A percentile compares a stretch with the other conserved stretches of the same genome.
phyloP scores from a whole-genome alignment of 1,140 invertebrate genomes.

The Musca vetustissima region DNA sequence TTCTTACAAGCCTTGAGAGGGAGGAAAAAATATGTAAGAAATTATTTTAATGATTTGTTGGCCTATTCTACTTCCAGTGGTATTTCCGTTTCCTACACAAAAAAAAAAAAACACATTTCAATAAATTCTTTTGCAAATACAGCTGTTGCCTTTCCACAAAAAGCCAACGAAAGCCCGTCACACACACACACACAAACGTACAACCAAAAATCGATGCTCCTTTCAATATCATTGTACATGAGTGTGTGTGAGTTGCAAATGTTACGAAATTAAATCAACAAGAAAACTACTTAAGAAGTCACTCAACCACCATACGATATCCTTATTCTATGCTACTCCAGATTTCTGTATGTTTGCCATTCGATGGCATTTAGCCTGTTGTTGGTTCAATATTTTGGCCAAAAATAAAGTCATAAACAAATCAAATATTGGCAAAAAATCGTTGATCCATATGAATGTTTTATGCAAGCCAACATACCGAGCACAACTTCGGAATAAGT shows the following conservation, averaged over 20 bases:
- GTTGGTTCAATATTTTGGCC: too few species aligned
- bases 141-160: not conserved
- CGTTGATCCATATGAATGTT: too few species aligned
- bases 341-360: too few species aligned
- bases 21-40: too few species aligned
- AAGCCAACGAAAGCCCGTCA: not conserved
- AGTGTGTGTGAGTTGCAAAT: not conserved
- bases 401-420: too few species aligned
- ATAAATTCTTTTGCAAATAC: not conserved
- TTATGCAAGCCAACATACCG: too few species aligned
- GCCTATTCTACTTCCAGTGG: not conserved
- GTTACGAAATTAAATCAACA: slow-evolving; percentile 16
- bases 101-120: too few species aligned
- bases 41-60: slow-evolving; percentile 4
- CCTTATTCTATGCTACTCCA: not conserved
- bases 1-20: too few species aligned
- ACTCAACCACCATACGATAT: slow-evolving; percentile 10
- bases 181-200: too few species aligned
- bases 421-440: too few species aligned
- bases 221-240: not conserved
- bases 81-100: slow-evolving; percentile 11
- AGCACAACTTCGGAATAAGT: too few species aligned
- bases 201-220: not conserved
- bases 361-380: too few species aligned
- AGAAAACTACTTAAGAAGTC: slow-evolving; percentile 18